Evolutionary conservation across 2,797 vertebrate species (phyloP).

Genomic region (Streptopelia turtur): DNA sequence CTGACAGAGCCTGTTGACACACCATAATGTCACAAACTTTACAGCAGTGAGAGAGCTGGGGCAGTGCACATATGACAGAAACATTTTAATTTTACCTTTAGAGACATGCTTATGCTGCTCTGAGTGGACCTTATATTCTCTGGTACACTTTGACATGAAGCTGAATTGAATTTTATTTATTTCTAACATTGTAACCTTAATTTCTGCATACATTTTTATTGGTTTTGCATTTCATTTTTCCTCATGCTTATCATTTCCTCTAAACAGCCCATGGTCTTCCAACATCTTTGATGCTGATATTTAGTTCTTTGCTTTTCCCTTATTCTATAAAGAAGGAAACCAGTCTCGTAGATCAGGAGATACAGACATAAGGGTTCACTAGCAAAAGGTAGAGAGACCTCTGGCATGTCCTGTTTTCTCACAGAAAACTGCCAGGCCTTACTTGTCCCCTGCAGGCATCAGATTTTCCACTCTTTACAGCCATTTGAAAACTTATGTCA

Average conservation of each 20-base stretch:
- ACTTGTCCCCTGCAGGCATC: not conserved
- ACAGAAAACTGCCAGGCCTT: not conserved
- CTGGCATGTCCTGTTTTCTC: not conserved
- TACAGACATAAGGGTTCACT: not conserved
- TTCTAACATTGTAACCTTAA: not conserved
- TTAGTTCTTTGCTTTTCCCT: not conserved
- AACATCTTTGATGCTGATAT: not conserved
- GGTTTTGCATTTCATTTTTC: not conserved
- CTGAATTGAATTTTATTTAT: not conserved
- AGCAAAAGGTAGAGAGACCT: not conserved
- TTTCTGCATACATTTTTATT: not conserved
- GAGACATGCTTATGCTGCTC: not conserved
- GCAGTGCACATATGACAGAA: not conserved
- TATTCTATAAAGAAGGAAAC: not conserved
- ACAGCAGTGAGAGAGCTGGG: constrained; percentile 79
- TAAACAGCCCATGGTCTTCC: not conserved
- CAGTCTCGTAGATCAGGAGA: not conserved
- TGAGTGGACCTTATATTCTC: not conserved
- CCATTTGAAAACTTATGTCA: not conserved
- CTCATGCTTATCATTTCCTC: not conserved
- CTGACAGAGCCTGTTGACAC: constrained; percentile 84
- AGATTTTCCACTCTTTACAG: not conserved
- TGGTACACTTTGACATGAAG: not conserved
- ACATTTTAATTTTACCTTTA: not conserved
- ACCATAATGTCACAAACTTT: constrained; percentile 84